Percentiles rank a stretch among this genome's conserved stretches.
phyloP scores from a whole-genome alignment of 2,797 vertebrate genomes.

The Fundulus diaphanus region DNA sequence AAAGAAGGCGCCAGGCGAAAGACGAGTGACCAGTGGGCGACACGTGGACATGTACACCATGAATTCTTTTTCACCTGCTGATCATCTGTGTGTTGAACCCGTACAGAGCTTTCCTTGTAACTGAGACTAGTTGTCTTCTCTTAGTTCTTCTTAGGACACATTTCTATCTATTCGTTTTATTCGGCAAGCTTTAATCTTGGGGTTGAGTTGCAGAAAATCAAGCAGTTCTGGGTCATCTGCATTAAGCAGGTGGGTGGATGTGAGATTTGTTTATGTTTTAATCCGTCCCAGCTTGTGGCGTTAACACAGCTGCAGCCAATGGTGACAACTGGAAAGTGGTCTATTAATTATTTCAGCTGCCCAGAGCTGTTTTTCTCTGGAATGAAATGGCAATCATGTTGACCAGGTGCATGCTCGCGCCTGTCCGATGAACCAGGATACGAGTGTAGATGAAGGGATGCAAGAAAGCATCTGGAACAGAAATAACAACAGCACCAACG shows the following conservation, averaged over 20 bases:
- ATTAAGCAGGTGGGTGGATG: conserved; percentile 26
- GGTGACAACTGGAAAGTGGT: conserved; percentile 37
- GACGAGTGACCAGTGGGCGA: conserved; percentile 51
- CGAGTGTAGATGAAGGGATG: not conserved
- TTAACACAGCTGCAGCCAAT: conserved; percentile 48
- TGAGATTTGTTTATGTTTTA: conserved; percentile 43
- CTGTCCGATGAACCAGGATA: too few relatives aligned
- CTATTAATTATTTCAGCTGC: conserved; percentile 51
- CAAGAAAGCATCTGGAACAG: not conserved
- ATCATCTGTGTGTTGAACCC: not conserved
- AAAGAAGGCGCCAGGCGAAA: conserved; percentile 62
- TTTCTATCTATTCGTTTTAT: not conserved
- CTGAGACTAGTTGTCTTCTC: not conserved
- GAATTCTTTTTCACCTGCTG: conserved; percentile 4
- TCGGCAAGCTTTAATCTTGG: not conserved
- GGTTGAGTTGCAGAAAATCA: not conserved
- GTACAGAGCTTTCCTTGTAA: not conserved
- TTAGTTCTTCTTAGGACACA: not conserved
- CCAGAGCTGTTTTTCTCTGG: conserved; percentile 43
- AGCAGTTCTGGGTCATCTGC: not conserved
- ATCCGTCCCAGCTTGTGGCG: conserved; percentile 39
- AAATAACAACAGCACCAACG: not conserved
- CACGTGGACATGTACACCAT: conserved; percentile 41
- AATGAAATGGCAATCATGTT: conserved; percentile 31
- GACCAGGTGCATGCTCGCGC: conserved; percentile 17